A percentile compares a stretch with the other conserved stretches of the same genome.
Evolutionary conservation across 2,113 vertebrate species (phyloP).

Genomic region (Neodon shergylaensis): DNA sequence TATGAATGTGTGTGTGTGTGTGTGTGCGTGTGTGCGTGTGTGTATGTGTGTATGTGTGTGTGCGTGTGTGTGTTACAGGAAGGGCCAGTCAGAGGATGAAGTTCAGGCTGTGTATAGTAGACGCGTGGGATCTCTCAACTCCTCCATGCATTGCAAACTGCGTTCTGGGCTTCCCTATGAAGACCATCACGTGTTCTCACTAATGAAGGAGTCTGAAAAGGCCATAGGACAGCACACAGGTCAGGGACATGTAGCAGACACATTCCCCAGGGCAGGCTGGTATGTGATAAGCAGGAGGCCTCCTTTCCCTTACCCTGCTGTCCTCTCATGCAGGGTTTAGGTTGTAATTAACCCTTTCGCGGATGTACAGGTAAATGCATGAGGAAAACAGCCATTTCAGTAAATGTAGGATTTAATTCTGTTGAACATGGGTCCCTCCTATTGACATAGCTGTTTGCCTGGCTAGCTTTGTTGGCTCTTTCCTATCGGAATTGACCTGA

Average conservation of each 20-base stretch:
- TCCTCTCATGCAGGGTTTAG: neutral
- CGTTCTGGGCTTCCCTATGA: neutral
- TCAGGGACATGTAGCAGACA: neutral
- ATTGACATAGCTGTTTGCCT: fast-evolving
- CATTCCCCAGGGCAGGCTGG: neutral
- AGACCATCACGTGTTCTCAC: neutral
- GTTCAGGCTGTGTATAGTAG: too few relatives aligned
- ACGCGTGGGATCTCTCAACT: neutral
- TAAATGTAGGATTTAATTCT: neutral
- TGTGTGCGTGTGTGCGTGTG: neutral
- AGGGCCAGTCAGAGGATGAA: too few relatives aligned
- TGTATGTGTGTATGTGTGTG: neutral
- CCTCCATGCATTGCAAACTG: neutral
- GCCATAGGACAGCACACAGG: neutral
- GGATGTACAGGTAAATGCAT: neutral
- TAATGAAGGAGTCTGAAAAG: neutral
- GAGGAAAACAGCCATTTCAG: neutral
- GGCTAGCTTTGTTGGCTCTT: neutral
- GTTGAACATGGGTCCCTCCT: fast-evolving
- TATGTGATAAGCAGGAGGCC: neutral
- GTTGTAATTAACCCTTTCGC: neutral
- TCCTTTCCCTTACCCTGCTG: neutral
- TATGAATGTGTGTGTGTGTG: neutral
- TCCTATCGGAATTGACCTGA: neutral
- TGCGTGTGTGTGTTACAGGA: neutral